Evolutionary conservation across 1,140 invertebrate species (phyloP).

Genomic region (Neodiprion lecontei): DNA sequence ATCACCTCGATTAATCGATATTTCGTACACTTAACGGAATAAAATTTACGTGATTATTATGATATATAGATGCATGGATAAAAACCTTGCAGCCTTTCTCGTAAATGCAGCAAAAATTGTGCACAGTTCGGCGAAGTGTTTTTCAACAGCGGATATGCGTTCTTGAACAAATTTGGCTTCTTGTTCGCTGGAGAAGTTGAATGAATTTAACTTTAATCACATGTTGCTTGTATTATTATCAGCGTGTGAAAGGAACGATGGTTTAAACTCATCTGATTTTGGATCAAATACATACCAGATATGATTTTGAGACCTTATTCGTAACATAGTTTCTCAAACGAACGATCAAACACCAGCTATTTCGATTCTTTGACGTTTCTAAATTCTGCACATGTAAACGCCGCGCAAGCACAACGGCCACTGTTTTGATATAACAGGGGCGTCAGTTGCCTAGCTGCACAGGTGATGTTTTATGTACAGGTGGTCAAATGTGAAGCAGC

Average conservation of each 20-base stretch:
- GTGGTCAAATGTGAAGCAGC: constrained; percentile 31
- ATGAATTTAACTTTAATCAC: neutral
- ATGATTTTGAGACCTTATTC: constrained; percentile 45
- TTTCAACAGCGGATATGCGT: constrained; percentile 71
- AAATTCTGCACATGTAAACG: no score
- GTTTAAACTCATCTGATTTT: neutral
- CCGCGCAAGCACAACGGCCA: neutral
- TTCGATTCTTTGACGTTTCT: neutral
- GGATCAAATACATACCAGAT: constrained; percentile 41
- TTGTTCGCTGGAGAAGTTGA: constrained; percentile 58
- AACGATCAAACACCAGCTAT: neutral
- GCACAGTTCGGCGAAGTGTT: constrained; percentile 73
- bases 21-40: neutral
- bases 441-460: constrained; percentile 36
- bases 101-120: constrained; percentile 70
- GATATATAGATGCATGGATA: constrained; percentile 15
- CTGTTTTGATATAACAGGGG: neutral
- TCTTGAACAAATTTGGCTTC: constrained; percentile 77
- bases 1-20: neutral
- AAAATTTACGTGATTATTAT: constrained; percentile 1
- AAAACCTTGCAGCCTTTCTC: constrained; percentile 73
- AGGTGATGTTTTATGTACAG: constrained; percentile 24
- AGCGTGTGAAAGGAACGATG: neutral
- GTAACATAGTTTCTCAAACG: constrained; percentile 38
- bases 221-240: neutral